These are phyloP conservation scores for Oplegnathus fasciatus DNA, from an alignment of 2,113 vertebrate genomes.

Conservation along the genomic window DNA sequence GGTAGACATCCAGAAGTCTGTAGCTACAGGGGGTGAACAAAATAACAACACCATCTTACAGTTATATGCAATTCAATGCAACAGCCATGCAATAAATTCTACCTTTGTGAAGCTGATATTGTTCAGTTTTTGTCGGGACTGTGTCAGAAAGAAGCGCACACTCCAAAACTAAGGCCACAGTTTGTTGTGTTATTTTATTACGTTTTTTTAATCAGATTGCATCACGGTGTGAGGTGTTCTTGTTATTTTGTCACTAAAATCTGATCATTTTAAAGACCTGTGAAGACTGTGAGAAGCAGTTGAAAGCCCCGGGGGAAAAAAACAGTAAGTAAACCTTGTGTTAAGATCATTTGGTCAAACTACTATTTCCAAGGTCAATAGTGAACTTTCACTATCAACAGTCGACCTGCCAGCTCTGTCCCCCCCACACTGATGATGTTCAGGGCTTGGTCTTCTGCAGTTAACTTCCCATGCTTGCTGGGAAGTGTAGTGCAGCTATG, in stretches of 20 bases:
- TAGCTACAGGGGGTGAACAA: conserved; percentile 29
- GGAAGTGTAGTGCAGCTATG: too few species aligned
- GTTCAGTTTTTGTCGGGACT: background rate
- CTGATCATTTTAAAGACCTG: too few species aligned
- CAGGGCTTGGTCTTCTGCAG: background rate
- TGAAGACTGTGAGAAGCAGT: background rate
- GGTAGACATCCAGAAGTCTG: background rate
- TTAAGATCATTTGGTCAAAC: background rate
- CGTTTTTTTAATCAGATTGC: background rate
- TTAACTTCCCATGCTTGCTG: background rate
- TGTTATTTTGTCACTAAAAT: background rate
- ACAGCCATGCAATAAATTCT: conserved; percentile 29
- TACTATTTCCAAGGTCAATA: background rate
- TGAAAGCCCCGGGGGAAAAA: background rate
- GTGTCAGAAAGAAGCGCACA: background rate
- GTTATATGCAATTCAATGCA: conserved; percentile 42
- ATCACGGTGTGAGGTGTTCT: background rate
- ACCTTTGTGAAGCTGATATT: conserved; percentile 11
- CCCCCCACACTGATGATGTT: too few species aligned
- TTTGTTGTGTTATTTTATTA: background rate
- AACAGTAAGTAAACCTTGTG: background rate
- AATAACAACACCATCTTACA: conserved; percentile 30
- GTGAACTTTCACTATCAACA: background rate
- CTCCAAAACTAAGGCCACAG: background rate
- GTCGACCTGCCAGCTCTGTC: background rate